phyloP scores from a whole-genome alignment of 2,888 invertebrate genomes.

The Heliconius charithonia region DNA sequence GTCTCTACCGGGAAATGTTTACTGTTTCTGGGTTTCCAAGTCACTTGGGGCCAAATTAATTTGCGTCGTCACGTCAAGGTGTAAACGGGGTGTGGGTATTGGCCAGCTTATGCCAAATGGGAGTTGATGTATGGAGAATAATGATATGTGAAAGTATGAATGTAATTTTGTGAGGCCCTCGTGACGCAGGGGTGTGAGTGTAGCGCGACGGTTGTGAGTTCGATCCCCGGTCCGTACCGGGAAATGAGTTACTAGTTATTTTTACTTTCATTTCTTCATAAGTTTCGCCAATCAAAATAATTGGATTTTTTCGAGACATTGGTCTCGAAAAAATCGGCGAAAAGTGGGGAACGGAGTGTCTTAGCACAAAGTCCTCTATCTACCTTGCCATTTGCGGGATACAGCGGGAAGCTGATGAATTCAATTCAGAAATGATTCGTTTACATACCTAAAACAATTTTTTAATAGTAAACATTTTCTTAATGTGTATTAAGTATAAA shows the following conservation, averaged over 20 bases:
- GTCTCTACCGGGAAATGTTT: conserved; percentile 6
- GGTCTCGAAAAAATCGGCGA: not conserved
- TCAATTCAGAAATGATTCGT: too few species aligned
- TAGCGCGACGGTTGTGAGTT: too few species aligned
- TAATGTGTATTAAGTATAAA: too few species aligned
- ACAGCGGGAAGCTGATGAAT: not conserved
- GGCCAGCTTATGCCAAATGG: conserved; percentile 46
- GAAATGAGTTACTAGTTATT: not conserved
- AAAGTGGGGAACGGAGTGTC: not conserved
- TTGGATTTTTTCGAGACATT: too few species aligned
- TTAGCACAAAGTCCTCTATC: not conserved
- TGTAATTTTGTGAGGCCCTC: not conserved
- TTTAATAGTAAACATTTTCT: too few species aligned
- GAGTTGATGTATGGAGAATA: conserved; percentile 53
- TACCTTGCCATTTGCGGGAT: not conserved
- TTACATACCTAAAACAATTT: too few species aligned
- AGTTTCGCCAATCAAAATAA: not conserved
- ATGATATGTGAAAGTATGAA: conserved; percentile 54
- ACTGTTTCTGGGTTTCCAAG: conserved; percentile 8
- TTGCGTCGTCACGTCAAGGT: conserved; percentile 19
- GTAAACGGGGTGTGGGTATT: conserved; percentile 48
- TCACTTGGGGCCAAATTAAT: conserved; percentile 26
- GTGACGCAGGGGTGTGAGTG: not conserved
- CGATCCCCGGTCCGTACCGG: too few species aligned
- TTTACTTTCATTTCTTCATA: not conserved